phyloP scores from a whole-genome alignment of 2,888 invertebrate species.

The Lobophora halterata region DNA sequence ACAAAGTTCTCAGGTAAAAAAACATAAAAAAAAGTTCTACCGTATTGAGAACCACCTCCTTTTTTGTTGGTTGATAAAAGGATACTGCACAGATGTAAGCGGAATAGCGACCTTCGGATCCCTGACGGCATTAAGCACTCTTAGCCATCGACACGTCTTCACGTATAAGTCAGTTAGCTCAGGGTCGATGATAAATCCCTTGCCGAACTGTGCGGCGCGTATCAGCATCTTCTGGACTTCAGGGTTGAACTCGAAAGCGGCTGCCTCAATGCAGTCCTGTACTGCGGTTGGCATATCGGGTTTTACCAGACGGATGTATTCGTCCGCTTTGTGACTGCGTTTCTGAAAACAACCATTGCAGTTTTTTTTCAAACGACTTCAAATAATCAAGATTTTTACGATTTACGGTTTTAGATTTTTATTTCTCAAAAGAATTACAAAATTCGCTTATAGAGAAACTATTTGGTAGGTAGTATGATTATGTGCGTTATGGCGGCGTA shows the following conservation, averaged over 20 bases:
- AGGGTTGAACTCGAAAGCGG: slow-evolving; percentile 93
- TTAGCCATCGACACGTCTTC: slow-evolving; percentile 89
- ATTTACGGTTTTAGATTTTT: too few relatives aligned
- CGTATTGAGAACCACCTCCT: too few relatives aligned
- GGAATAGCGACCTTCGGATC: slow-evolving; percentile 94
- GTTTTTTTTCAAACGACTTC: too few relatives aligned
- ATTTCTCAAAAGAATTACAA: too few relatives aligned
- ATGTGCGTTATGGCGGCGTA: too few relatives aligned
- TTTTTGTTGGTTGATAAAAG: slow-evolving; percentile 57
- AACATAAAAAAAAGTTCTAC: too few relatives aligned
- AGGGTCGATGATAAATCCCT: slow-evolving; percentile 90
- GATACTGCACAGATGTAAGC: slow-evolving; percentile 93
- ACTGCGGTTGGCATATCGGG: slow-evolving; percentile 91
- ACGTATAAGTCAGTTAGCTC: slow-evolving; percentile 89
- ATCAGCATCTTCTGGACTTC: slow-evolving; percentile 94
- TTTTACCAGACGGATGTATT: slow-evolving; percentile 94
- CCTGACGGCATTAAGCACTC: slow-evolving; percentile 94
- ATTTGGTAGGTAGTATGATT: too few relatives aligned
- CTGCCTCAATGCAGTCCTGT: slow-evolving; percentile 94
- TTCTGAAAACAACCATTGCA: slow-evolving; percentile 72
- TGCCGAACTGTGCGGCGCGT: slow-evolving; percentile 96
- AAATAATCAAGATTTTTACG: too few relatives aligned
- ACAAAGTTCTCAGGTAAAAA: too few relatives aligned
- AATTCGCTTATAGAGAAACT: too few relatives aligned
- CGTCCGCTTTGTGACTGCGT: slow-evolving; percentile 95